Base-by-base conservation (phyloP, 2,113 vertebrate species). In the Centrocercus urophasianus region DNA sequence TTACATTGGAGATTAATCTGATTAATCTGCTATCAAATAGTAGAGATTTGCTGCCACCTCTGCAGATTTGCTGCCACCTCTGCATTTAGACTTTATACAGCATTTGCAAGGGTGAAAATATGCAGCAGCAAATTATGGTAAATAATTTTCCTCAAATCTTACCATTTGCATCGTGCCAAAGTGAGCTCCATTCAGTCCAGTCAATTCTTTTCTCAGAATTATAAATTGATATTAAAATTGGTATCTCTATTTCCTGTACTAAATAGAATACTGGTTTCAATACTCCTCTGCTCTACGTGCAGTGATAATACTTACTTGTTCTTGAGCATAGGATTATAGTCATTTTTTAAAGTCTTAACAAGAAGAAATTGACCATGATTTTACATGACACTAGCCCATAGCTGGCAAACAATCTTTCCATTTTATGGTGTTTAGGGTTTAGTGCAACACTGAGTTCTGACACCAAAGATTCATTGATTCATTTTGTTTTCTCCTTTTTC, bases 351-450 rank as follows among this genome's bases (percentile, higher is more conserved):
- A 67, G 45, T 64, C 47, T 59, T 81, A 77, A 47, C 43, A 77
- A 21, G 64, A 93, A 77, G 72, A 86, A 5, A 27, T 89, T 89
- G 79, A 73, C 75, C 70, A 15, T 83, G 67, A 94, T 78, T 86
- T 38, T 52, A 78, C 43, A 40, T 80, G 93, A 89, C 89, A 94
- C 6, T 71, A 83, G 60, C 8, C 16, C 63, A 20, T 63, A 80
- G 71, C 10, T 83, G 72, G 61, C 16, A 91, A 93, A 95, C n/a
- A 34, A 83, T 77, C 69, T 56, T 86, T 91, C 79, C 77, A 72
- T 71, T 56, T 86, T 52, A 56, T 52, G 22, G 52, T 91, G 85
- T 75, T 88, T 43, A 45, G 43, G 64, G 90, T 30, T 57, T 72
- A 77, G 76, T 22, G 17, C 38, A 77, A 74, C 57, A 47, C 0